Evolutionary conservation across 2,888 invertebrate species (phyloP).

Genomic region (Octonoba sinensis): DNA sequence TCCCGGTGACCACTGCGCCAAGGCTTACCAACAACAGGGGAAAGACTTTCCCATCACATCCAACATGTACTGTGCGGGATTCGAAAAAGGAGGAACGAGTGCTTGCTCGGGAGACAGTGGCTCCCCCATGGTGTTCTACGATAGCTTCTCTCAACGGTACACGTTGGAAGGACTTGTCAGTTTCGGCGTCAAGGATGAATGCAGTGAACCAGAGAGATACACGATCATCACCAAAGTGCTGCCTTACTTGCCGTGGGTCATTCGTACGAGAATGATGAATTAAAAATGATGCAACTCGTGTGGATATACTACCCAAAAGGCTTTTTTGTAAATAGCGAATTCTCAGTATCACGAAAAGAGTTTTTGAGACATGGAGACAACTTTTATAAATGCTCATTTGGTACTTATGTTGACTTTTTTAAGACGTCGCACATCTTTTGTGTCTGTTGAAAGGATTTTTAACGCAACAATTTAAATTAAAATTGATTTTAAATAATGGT

Average conservation of each 20-base stretch:
- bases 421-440: no score
- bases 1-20: slow-evolving; percentile 42
- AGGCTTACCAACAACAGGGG: slow-evolving; percentile 37
- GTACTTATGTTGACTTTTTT: no score
- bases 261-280: no score
- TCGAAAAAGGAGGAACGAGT: slow-evolving; percentile 7
- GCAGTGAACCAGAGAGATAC: slow-evolving; percentile 6
- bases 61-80: slow-evolving; percentile 55
- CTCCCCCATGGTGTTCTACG: slow-evolving; percentile 25
- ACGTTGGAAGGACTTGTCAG: slow-evolving; percentile 28
- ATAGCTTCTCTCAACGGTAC: neutral
- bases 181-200: neutral
- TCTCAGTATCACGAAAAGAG: no score
- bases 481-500: no score
- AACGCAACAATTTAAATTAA: no score
- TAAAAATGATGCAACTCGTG: no score
- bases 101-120: slow-evolving; percentile 60
- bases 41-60: neutral
- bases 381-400: no score
- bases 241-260: neutral
- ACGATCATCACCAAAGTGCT: slow-evolving; percentile 25
- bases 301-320: no score
- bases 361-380: no score
- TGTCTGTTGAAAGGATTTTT: no score
- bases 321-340: no score